phyloP scores from a whole-genome alignment of 2,113 vertebrate genomes.

The Setophaga petechia region DNA sequence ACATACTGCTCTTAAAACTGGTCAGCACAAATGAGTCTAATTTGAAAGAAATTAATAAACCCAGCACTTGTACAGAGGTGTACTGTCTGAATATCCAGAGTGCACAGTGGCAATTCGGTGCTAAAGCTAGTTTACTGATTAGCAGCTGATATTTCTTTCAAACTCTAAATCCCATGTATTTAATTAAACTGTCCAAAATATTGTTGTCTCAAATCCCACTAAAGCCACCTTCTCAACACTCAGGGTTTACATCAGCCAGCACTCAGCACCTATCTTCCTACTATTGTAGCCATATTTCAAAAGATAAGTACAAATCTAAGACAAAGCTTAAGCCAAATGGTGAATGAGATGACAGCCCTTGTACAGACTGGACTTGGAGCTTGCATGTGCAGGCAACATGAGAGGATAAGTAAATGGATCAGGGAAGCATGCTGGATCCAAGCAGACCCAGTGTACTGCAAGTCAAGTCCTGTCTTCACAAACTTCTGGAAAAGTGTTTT shows the following conservation, averaged over 20 bases:
- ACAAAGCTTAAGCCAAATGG: background rate
- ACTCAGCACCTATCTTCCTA: background rate
- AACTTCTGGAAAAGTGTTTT: constrained; percentile 24
- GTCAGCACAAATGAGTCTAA: background rate
- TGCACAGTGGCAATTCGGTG: background rate
- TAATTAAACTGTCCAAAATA: background rate
- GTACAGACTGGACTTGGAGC: background rate
- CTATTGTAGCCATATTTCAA: background rate
- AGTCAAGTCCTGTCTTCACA: constrained; percentile 18
- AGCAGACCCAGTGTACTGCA: background rate
- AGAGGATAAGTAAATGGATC: background rate
- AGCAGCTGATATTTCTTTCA: background rate
- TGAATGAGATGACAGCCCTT: background rate
- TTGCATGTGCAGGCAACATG: background rate
- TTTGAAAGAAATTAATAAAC: background rate
- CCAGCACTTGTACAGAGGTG: background rate
- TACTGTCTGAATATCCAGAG: background rate
- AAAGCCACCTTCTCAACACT: background rate
- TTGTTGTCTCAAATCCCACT: background rate
- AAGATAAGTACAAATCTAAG: background rate
- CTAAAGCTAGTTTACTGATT: background rate
- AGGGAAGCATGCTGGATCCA: background rate
- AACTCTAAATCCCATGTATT: background rate
- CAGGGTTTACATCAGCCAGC: background rate
- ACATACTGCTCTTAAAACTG: background rate